Evolutionary conservation across 1,140 invertebrate genomes (phyloP).

Genomic region (Drosophila albomicans): DNA sequence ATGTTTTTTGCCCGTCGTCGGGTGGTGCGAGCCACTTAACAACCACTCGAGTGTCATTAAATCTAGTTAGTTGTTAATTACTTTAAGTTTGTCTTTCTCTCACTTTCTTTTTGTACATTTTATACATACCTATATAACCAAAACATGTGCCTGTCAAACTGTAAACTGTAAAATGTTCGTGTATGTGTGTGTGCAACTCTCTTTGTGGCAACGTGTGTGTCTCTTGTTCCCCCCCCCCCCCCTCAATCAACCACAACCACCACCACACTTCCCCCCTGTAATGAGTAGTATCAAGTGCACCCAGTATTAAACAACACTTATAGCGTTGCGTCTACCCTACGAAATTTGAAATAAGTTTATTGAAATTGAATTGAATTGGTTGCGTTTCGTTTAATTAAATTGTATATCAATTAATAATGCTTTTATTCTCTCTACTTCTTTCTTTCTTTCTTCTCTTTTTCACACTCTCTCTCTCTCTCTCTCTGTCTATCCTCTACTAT

Average conservation of each 20-base stretch:
- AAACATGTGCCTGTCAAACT: slow-evolving; percentile 7
- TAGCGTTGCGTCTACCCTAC: slow-evolving; percentile 55
- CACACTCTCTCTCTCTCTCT: slow-evolving; percentile 48
- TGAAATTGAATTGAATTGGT: slow-evolving; percentile 58
- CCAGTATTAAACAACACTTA: slow-evolving; percentile 58
- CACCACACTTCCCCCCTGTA: slow-evolving; percentile 4
- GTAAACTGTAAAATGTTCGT: background rate
- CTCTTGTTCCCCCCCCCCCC: background rate
- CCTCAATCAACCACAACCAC: slow-evolving; percentile 6
- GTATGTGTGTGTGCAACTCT: slow-evolving; percentile 9
- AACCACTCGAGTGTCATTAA: slow-evolving; percentile 25
- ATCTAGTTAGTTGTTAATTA: slow-evolving; percentile 41
- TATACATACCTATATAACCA: slow-evolving; percentile 5
- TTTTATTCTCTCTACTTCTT: slow-evolving; percentile 52
- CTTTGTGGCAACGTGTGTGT: slow-evolving; percentile 12
- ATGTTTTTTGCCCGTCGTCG: slow-evolving; percentile 33
- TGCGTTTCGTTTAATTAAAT: slow-evolving; percentile 24
- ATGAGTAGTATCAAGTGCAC: slow-evolving; percentile 65
- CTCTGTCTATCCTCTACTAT: slow-evolving; percentile 42
- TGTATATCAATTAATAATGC: slow-evolving; percentile 60
- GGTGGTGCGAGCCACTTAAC: slow-evolving; percentile 12
- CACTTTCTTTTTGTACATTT: background rate
- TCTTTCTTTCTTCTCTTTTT: slow-evolving; percentile 37
- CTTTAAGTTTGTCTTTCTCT: slow-evolving; percentile 22
- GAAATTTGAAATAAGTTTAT: slow-evolving; percentile 54